Conservation (phyloP, 2,113 vertebrate species). For the Python bivittatus region DNA sequence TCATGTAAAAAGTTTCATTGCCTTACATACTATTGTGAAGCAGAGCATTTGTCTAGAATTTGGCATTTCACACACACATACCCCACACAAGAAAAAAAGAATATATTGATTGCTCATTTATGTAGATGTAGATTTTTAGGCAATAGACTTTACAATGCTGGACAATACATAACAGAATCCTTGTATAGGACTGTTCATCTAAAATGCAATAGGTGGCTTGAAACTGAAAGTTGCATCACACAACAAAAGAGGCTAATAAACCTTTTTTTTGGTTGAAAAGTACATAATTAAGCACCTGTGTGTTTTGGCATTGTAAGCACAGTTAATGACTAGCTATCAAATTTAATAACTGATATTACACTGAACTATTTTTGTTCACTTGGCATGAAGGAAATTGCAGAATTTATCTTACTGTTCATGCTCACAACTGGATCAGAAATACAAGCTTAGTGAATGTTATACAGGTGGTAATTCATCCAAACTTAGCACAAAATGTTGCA, state of each 20-base stretch:
- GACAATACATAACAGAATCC: too few relatives aligned
- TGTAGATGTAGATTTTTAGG: constrained; percentile 41
- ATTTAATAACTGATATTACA: constrained; percentile 26
- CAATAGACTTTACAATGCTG: too few relatives aligned
- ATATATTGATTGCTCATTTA: constrained; percentile 39
- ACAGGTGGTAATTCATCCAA: background rate
- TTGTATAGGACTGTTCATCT: background rate
- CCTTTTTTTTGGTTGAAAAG: background rate
- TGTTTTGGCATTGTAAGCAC: constrained; percentile 13
- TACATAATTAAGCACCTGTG: constrained; percentile 24
- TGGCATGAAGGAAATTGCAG: background rate
- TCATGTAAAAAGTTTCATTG: background rate
- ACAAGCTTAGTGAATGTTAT: background rate
- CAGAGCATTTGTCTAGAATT: background rate
- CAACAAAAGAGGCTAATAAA: constrained; percentile 1
- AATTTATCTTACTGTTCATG: background rate
- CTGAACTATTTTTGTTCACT: constrained; percentile 3
- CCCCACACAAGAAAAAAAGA: constrained; percentile 37
- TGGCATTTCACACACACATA: constrained; percentile 23
- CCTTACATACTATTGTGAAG: background rate
- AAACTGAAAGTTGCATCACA: background rate
- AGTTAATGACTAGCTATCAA: constrained; percentile 26
- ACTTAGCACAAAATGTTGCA: background rate
- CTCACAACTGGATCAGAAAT: background rate
- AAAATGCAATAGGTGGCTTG: background rate